Base-by-base conservation (phyloP, 2,888 invertebrate genomes). In the Acrobasis suavella region DNA sequence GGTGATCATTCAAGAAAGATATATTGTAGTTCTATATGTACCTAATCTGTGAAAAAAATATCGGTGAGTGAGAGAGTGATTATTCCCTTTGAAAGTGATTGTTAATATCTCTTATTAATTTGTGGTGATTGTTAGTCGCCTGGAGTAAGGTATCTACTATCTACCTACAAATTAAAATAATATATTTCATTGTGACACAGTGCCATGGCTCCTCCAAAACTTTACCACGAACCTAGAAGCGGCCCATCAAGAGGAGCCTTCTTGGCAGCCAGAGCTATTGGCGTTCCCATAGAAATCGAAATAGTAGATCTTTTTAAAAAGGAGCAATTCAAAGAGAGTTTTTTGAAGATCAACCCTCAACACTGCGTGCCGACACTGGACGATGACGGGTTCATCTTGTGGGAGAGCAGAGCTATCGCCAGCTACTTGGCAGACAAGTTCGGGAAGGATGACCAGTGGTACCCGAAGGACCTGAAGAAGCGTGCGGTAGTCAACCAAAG, bases 351-450 rank as follows among this genome's bases (percentile, higher is more conserved):
- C 54, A 95, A 95, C 80, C 95, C 95, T 7, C 95, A 95, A 75
- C 95, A 95, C 77, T 93, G 93, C 64, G 85, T 96, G 6, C 96
- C 96, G 9, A 95, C 95, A 9, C 84, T 96, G 63, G 94, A 94
- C 32, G 96, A 96, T 77, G 92, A 94, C 64, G 95, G 94, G 12
- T 95, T 95, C 75, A 79, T 92, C 14, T 67, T 96, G 58, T 95
- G 95, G 95, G 96, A 96, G 78, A 95, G 95, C 71, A 92, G 94
- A 49, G 95, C 95, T 9, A 95, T 95, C 65, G 91, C 93, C 5
- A 83, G 92, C 56, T 96, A 95, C 78, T 86, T 95, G 67, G 94
- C 93, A 0, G 93, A 93, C 67, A 93, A 93, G 66, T 95, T 94
- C 77, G 94, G 91, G 0, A 94, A 93, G 75, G 93, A 94, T 71